A percentile compares a stretch with the other conserved stretches of the same genome.
Conservation (phyloP, 2,113 vertebrate species). For the Dasyornis broadbenti region DNA sequence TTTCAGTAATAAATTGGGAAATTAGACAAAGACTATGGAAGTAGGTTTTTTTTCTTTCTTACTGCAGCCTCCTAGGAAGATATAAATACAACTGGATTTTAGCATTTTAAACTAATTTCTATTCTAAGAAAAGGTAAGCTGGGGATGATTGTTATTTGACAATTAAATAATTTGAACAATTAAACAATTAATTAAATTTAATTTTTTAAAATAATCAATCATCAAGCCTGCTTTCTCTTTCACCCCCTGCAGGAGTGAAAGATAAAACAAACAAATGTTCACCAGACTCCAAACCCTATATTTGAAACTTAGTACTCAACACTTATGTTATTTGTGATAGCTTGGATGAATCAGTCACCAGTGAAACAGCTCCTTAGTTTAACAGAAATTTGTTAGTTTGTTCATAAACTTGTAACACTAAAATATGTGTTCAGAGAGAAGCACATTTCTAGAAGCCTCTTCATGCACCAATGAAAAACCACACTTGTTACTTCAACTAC, state of each 20-base stretch:
- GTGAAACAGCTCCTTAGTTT: not conserved
- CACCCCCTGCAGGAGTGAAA: not conserved
- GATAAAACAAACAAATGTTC: not conserved
- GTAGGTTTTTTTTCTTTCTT: not conserved
- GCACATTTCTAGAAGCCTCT: not conserved
- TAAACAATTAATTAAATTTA: not conserved
- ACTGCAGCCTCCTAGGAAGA: not conserved
- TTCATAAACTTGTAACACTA: not conserved
- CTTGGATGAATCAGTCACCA: not conserved
- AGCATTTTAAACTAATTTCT: not conserved
- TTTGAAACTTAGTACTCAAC: not conserved
- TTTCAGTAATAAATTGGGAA: not conserved
- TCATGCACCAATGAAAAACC: not conserved
- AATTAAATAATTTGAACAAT: not conserved
- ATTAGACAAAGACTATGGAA: not conserved
- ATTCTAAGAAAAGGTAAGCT: not conserved
- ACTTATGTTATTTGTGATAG: not conserved
- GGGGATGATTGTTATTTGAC: not conserved
- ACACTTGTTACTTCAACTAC: not conserved
- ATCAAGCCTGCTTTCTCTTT: not conserved
- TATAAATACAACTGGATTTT: not conserved
- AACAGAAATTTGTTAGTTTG: not conserved
- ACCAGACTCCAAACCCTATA: not conserved
- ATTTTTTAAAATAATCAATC: not conserved
- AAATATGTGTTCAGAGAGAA: not conserved